A percentile compares a stretch with the other conserved stretches of the same genome.
phyloP scores from a whole-genome alignment of 2,888 invertebrate genomes.

The Trichopoda pennipes region DNA sequence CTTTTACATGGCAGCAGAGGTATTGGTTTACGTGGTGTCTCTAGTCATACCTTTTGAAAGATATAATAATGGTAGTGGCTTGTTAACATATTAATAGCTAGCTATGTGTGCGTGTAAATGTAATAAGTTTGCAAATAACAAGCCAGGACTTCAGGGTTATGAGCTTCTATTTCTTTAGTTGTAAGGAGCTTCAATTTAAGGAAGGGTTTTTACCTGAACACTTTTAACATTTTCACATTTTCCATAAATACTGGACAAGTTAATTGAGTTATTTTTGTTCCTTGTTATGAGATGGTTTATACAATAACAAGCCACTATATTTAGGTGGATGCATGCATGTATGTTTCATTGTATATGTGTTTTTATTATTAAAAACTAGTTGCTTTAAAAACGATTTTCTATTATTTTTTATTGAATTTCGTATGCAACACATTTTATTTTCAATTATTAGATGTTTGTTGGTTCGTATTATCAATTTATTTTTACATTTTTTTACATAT shows the following conservation, averaged over 20 bases:
- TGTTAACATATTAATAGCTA: neutral
- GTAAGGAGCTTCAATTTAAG: neutral
- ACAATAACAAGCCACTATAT: neutral
- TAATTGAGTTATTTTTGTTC: conserved; percentile 46
- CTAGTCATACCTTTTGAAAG: neutral
- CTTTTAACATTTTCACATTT: conserved; percentile 15
- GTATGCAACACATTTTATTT: neutral
- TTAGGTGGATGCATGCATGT: neutral
- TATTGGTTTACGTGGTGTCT: conserved; percentile 41
- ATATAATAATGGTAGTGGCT: conserved; percentile 13
- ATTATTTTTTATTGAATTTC: neutral
- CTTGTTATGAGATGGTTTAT: conserved; percentile 26
- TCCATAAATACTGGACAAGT: conserved; percentile 55
- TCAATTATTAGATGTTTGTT: no score
- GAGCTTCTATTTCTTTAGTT: neutral
- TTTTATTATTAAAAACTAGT: neutral
- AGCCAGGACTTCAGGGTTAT: conserved; percentile 26
- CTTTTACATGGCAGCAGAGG: conserved; percentile 55
- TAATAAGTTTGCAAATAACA: neutral
- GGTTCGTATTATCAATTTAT: no score
- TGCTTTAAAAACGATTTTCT: neutral
- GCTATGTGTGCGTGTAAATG: conserved; percentile 5
- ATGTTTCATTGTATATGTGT: neutral
- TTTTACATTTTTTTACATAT: no score
- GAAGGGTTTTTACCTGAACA: neutral